Evolutionary conservation across 2,888 invertebrate species (phyloP).

Genomic region (Latheticus oryzae): DNA sequence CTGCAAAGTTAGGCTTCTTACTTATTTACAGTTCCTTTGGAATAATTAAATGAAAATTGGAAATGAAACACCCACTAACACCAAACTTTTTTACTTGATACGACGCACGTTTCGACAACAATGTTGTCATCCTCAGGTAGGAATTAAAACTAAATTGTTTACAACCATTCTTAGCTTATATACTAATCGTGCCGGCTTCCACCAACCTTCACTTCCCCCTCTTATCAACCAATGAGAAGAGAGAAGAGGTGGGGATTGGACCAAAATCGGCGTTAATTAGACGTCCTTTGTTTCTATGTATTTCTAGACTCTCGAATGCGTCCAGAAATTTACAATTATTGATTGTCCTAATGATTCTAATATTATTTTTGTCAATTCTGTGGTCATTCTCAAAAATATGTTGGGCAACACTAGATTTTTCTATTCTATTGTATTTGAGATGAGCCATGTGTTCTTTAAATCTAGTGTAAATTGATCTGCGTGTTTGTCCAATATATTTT

Average conservation of each 20-base stretch:
- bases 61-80: too few relatives aligned
- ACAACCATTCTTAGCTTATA: too few relatives aligned
- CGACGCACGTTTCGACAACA: too few relatives aligned
- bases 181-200: conserved; percentile 1
- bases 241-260: not conserved
- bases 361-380: not conserved
- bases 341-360: not conserved
- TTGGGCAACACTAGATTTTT: conserved; percentile 1
- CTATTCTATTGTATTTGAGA: not conserved
- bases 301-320: conserved; percentile 1
- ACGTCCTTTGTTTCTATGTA: not conserved
- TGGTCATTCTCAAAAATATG: conserved; percentile 1
- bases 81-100: too few relatives aligned
- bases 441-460: not conserved
- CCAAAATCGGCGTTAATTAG: not conserved
- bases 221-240: not conserved
- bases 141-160: too few relatives aligned
- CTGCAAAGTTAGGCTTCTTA: too few relatives aligned
- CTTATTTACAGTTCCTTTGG: too few relatives aligned
- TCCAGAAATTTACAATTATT: conserved; percentile 3
- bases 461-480: not conserved
- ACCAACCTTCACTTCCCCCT: too few relatives aligned
- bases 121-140: too few relatives aligned
- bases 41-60: too few relatives aligned
- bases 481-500: not conserved